These are phyloP conservation scores for Microdon myrmicae DNA, from an alignment of 2,888 invertebrate genomes.

Conservation along the genomic window DNA sequence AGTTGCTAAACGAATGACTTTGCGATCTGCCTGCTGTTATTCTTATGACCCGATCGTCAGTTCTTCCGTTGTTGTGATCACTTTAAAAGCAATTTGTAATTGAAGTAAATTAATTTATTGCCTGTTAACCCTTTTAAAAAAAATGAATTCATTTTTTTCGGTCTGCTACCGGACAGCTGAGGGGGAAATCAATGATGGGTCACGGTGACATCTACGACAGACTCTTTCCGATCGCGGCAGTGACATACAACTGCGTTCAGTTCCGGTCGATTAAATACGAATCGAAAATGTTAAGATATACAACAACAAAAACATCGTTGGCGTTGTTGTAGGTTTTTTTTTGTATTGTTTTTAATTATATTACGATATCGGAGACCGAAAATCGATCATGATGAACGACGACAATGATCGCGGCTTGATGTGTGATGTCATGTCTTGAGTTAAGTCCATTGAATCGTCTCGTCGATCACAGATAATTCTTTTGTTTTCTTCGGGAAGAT, in stretches of 20 bases:
- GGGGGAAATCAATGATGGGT: constrained; percentile 32
- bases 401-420: constrained; percentile 8
- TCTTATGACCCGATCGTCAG: constrained; percentile 2
- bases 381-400: constrained; percentile 47
- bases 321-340: too few relatives aligned
- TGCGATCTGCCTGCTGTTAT: constrained; percentile 3
- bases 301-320: too few relatives aligned
- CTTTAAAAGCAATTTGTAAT: constrained; percentile 49
- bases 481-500: constrained; percentile 4
- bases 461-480: constrained; percentile 6
- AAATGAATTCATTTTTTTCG: not conserved
- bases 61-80: constrained; percentile 32
- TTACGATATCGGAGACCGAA: constrained; percentile 33
- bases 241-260: constrained; percentile 48
- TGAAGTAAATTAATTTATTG: constrained; percentile 52
- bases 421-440: constrained; percentile 40
- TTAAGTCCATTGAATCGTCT: constrained; percentile 10
- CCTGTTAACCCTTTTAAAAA: constrained; percentile 39
- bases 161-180: constrained; percentile 4
- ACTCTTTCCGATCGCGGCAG: constrained; percentile 33
- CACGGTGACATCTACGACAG: constrained; percentile 20
- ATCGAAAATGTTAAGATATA: too few relatives aligned
- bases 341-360: too few relatives aligned
- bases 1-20: constrained; percentile 26
- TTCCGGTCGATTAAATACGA: constrained; percentile 47